Evolutionary conservation across 2,797 vertebrate species (phyloP).

Genomic region (Sebastolobus altivelis): DNA sequence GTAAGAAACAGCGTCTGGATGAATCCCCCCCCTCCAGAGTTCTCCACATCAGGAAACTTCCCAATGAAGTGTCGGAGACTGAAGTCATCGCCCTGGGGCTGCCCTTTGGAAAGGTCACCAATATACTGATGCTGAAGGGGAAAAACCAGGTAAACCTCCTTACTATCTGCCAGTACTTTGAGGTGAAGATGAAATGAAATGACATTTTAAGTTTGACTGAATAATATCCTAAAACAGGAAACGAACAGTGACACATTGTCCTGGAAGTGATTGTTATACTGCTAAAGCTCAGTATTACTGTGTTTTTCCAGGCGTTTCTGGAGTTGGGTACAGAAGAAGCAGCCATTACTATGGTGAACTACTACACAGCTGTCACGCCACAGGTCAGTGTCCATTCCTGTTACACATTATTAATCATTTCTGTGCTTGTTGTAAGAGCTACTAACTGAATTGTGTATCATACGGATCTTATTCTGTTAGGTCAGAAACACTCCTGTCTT

Average conservation of each 20-base stretch:
- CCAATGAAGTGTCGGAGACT: constrained; percentile 97
- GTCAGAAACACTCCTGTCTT: constrained; percentile 96
- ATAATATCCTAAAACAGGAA: not conserved
- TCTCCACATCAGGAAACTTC: constrained; percentile 97
- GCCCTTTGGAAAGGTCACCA: constrained; percentile 98
- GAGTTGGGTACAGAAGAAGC: constrained; percentile 98
- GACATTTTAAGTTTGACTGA: not conserved
- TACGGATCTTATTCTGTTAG: constrained; percentile 78
- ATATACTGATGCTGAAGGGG: constrained; percentile 99
- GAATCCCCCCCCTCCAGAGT: constrained; percentile 95
- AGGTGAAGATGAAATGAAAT: not conserved
- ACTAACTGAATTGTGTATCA: not conserved
- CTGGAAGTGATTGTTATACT: not conserved
- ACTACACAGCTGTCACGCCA: constrained; percentile 95
- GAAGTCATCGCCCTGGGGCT: constrained; percentile 98
- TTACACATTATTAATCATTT: not conserved
- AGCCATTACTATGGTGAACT: constrained; percentile 98
- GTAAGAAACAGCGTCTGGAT: constrained; percentile 97
- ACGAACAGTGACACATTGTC: not conserved
- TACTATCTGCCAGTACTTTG: not conserved
- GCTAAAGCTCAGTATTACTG: not conserved
- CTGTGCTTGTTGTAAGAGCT: not conserved
- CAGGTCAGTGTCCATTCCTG: constrained; percentile 60
- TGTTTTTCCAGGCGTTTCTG: constrained; percentile 91
- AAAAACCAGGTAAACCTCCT: constrained; percentile 93